Evolutionary conservation across 2,113 vertebrate species (phyloP).

Genomic region (Protobothrops flavoviridis): DNA sequence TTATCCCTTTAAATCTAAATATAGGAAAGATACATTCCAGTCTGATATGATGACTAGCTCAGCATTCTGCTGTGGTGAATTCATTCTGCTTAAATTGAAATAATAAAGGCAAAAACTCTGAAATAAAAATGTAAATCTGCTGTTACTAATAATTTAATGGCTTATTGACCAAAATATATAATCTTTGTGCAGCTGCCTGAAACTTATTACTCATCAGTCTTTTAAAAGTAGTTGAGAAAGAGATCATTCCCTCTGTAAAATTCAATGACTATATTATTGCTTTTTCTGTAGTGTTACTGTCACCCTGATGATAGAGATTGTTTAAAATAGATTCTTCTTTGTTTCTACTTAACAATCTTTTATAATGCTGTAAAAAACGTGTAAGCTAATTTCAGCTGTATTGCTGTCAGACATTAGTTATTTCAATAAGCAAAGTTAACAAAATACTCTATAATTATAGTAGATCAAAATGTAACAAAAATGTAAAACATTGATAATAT

Average conservation of each 20-base stretch:
- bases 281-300: neutral
- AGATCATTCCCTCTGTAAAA: neutral
- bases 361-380: neutral
- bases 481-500: neutral
- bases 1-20: constrained; percentile 6
- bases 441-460: neutral
- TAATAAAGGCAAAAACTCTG: constrained; percentile 4
- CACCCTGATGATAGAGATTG: neutral
- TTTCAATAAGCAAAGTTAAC: neutral
- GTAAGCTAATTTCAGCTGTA: neutral
- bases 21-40: neutral
- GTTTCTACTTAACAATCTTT: neutral
- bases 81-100: neutral
- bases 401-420: neutral
- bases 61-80: neutral
- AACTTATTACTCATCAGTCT: neutral
- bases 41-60: neutral
- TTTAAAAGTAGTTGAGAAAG: neutral
- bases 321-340: neutral
- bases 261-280: constrained; percentile 6
- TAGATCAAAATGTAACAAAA: neutral
- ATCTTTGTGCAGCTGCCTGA: neutral
- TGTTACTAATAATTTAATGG: neutral
- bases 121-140: constrained; percentile 4
- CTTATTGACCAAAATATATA: neutral